Evolutionary conservation across 2,888 invertebrate species (phyloP).

Genomic region (Cheilosia grossa): DNA sequence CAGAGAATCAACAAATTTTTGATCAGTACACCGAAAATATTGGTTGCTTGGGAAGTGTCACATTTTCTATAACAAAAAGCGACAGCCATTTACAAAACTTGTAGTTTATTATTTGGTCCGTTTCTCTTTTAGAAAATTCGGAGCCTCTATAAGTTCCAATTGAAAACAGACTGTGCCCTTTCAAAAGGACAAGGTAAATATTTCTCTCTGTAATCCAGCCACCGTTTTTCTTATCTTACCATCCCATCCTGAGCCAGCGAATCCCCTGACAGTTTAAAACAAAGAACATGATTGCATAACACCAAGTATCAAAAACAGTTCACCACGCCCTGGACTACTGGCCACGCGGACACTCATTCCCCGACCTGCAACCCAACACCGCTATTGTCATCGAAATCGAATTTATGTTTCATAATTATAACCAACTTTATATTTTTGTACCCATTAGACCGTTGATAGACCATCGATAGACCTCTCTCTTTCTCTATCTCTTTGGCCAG

Average conservation of each 20-base stretch:
- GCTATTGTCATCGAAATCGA: conserved; percentile 59
- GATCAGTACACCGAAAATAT: neutral
- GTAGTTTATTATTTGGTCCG: too few relatives aligned
- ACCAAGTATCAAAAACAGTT: neutral
- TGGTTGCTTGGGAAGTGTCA: too few relatives aligned
- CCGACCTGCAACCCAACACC: conserved; percentile 43
- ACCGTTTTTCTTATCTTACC: conserved; percentile 24
- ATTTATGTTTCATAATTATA: conserved; percentile 71
- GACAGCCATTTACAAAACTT: too few relatives aligned
- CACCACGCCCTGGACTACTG: conserved; percentile 45
- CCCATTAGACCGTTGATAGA: conserved; percentile 43
- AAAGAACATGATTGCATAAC: too few relatives aligned
- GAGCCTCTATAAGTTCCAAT: neutral
- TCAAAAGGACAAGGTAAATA: too few relatives aligned
- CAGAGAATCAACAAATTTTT: neutral
- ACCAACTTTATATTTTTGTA: conserved; percentile 45
- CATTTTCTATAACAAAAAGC: too few relatives aligned
- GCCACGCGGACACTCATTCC: neutral
- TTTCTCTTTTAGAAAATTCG: too few relatives aligned
- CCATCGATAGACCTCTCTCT: conserved; percentile 18
- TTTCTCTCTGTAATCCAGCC: conserved; percentile 9
- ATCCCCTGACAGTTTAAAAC: neutral
- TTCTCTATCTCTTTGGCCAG: neutral
- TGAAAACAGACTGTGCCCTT: too few relatives aligned
- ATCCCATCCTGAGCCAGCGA: neutral